A percentile compares a stretch with the other conserved stretches of the same genome.
These are phyloP conservation scores for Formica exsecta DNA, from an alignment of 1,140 invertebrate genomes.

Conservation along the genomic window DNA sequence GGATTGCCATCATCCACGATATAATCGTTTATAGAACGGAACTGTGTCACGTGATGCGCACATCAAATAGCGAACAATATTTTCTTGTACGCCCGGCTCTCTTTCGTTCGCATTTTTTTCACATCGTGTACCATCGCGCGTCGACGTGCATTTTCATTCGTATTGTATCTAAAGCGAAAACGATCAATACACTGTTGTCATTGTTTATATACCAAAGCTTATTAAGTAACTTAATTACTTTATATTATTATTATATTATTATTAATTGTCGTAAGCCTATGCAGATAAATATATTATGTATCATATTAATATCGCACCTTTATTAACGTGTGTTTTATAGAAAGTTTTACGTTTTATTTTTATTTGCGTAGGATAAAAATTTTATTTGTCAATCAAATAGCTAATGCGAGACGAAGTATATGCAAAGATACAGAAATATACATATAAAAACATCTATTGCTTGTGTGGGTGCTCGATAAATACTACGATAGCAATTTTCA, in stretches of 20 bases:
- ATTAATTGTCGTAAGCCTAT: constrained; percentile 85
- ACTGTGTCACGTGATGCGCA: constrained; percentile 72
- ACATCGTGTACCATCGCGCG: constrained; percentile 57
- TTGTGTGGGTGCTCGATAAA: constrained; percentile 7
- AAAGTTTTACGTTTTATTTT: not conserved
- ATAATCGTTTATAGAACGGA: constrained; percentile 36
- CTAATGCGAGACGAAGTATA: not conserved
- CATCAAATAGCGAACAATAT: constrained; percentile 71
- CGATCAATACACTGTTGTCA: constrained; percentile 79
- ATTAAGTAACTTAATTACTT: constrained; percentile 75
- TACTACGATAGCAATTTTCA: constrained; percentile 6
- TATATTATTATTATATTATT: constrained; percentile 82
- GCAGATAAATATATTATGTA: constrained; percentile 85
- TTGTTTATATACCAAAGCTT: constrained; percentile 87
- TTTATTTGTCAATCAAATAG: not conserved
- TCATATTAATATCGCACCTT: constrained; percentile 72
- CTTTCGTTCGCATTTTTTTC: constrained; percentile 62
- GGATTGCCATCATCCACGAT: constrained; percentile 51
- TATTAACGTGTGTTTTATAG: not conserved
- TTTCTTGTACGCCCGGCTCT: constrained; percentile 67
- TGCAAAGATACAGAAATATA: not conserved
- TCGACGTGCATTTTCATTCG: constrained; percentile 70
- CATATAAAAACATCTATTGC: not conserved
- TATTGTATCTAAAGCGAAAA: constrained; percentile 69
- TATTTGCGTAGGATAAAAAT: not conserved